These are phyloP conservation scores for Trachemys scripta DNA, from an alignment of 2,113 vertebrate genomes.

Conservation along the genomic window DNA sequence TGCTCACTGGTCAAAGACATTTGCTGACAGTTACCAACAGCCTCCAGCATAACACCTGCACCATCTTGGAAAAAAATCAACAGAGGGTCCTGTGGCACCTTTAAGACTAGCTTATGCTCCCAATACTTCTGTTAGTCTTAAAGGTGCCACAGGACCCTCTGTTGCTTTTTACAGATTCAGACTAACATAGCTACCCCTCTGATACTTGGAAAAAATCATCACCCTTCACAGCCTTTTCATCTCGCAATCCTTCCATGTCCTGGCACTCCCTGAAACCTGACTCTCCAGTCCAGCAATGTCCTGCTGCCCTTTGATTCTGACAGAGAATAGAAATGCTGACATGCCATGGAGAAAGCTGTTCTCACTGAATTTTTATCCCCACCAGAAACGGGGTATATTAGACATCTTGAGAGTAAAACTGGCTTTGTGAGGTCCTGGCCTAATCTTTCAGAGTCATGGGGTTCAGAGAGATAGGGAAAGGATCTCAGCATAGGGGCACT, in stretches of 20 bases:
- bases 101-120: no score
- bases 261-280: background rate
- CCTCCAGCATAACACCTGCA: background rate
- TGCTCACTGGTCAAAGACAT: background rate
- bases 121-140: no score
- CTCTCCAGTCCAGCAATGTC: background rate
- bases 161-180: no score
- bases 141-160: no score
- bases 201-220: background rate
- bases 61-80: background rate
- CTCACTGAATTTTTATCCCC: background rate
- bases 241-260: background rate
- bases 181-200: no score
- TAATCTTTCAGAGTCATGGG: background rate
- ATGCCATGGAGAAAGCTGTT: background rate
- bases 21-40: background rate
- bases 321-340: background rate
- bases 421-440: background rate
- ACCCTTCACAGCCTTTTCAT: background rate
- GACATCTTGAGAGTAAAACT: background rate
- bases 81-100: no score
- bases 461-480: background rate
- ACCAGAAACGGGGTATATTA: background rate
- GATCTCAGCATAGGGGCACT: background rate
- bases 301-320: background rate